Evolutionary conservation across 2,888 invertebrate genomes (phyloP).

Genomic region (Pelosia muscerda): DNA sequence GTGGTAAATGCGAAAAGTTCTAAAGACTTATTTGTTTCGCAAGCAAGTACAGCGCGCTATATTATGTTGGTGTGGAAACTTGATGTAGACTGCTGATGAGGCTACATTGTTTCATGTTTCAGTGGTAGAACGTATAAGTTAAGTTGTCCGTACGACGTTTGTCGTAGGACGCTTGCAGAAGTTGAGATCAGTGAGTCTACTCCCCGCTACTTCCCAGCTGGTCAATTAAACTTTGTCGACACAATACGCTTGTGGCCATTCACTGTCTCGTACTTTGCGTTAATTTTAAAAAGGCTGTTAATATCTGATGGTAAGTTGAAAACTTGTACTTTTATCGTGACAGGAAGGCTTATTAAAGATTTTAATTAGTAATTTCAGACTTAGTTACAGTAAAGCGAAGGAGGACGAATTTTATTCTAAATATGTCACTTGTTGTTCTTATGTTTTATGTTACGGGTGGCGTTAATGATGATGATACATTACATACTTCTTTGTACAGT

Average conservation of each 20-base stretch:
- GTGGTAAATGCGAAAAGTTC: background rate
- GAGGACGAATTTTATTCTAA: background rate
- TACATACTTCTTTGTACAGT: no score
- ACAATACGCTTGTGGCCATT: conserved; percentile 25
- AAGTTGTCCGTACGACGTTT: conserved; percentile 20
- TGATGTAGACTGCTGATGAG: conserved; percentile 46
- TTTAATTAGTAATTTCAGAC: background rate
- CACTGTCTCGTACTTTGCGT: conserved; percentile 18
- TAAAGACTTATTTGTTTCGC: conserved; percentile 12
- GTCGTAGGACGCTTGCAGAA: conserved; percentile 31
- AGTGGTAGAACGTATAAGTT: conserved; percentile 54
- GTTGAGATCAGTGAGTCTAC: conserved; percentile 35
- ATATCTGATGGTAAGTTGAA: conserved; percentile 42
- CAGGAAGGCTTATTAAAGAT: conserved; percentile 2
- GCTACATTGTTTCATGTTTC: conserved; percentile 64
- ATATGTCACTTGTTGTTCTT: no score
- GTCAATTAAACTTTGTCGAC: conserved; percentile 53
- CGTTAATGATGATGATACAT: no score
- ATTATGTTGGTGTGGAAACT: conserved; percentile 27
- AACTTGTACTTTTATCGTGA: background rate
- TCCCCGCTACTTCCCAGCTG: conserved; percentile 45
- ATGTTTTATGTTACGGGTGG: no score
- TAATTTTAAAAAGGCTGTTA: conserved; percentile 27
- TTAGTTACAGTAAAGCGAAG: background rate
- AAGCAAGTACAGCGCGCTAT: conserved; percentile 29